Evolutionary conservation across 2,113 vertebrate species (phyloP).

Genomic region (Tinamus guttatus): DNA sequence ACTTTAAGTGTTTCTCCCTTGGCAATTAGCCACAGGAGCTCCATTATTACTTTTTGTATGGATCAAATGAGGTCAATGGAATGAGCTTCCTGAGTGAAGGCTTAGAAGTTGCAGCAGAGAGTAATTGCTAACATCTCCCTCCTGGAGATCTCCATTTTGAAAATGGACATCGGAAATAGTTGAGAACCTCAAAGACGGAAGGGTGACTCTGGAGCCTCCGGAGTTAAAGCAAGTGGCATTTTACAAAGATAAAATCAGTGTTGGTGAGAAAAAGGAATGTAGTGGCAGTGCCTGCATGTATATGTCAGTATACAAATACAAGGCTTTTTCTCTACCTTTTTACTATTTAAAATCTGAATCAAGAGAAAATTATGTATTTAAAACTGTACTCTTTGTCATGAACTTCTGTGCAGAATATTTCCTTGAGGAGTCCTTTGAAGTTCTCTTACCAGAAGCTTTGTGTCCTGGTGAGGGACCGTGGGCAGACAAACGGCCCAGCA

Average conservation of each 20-base stretch:
- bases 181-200: background rate
- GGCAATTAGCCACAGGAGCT: constrained; percentile 69
- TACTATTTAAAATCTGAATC: background rate
- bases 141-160: background rate
- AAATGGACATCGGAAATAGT: background rate
- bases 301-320: background rate
- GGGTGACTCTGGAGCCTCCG: rapidly evolving
- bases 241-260: background rate
- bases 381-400: background rate
- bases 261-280: background rate
- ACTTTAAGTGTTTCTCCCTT: constrained; percentile 66
- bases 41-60: constrained; percentile 41
- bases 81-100: constrained; percentile 10
- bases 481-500: background rate
- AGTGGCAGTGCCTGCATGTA: background rate
- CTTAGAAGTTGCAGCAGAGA: background rate
- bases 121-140: constrained; percentile 19
- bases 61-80: constrained; percentile 57
- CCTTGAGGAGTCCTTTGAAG: background rate
- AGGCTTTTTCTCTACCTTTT: background rate
- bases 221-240: background rate
- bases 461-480: background rate
- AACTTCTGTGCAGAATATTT: background rate
- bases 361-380: background rate
- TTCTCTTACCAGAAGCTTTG: background rate